A percentile compares a stretch with the other conserved stretches of the same genome.
Evolutionary conservation across 2,113 vertebrate genomes (phyloP).

Genomic region (Rhinolophus ferrumequinum): DNA sequence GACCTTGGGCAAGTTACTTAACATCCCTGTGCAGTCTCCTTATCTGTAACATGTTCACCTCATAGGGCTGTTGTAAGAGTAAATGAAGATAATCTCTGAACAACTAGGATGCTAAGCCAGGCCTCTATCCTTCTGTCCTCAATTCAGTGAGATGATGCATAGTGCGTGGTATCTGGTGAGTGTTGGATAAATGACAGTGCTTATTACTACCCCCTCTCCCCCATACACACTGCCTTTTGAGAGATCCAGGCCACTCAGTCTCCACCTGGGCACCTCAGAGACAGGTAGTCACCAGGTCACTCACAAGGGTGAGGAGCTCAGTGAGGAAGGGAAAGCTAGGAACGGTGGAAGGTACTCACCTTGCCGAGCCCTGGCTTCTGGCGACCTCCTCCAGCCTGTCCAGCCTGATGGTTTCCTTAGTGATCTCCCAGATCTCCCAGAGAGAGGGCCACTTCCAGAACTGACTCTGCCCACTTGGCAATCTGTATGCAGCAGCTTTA

Average conservation of each 20-base stretch:
- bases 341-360: slow-evolving; percentile 5
- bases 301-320: background rate
- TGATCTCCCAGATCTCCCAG: background rate
- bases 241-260: background rate
- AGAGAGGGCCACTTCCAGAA: background rate
- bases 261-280: background rate
- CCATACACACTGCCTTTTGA: background rate
- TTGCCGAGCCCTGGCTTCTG: background rate
- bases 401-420: background rate
- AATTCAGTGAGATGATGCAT: background rate
- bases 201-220: too few relatives aligned
- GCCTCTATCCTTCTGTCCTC: background rate
- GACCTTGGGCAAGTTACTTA: background rate
- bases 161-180: background rate
- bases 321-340: background rate
- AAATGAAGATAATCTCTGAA: background rate
- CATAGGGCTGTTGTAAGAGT: background rate
- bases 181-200: background rate
- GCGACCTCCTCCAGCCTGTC: background rate
- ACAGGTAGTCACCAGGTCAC: background rate
- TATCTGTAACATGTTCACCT: background rate
- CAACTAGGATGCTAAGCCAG: background rate
- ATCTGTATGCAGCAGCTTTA: background rate
- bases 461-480: background rate
- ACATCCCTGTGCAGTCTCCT: background rate